Conservation (phyloP, 2,113 vertebrate genomes). For the Ptychochromis oligacanthus region DNA sequence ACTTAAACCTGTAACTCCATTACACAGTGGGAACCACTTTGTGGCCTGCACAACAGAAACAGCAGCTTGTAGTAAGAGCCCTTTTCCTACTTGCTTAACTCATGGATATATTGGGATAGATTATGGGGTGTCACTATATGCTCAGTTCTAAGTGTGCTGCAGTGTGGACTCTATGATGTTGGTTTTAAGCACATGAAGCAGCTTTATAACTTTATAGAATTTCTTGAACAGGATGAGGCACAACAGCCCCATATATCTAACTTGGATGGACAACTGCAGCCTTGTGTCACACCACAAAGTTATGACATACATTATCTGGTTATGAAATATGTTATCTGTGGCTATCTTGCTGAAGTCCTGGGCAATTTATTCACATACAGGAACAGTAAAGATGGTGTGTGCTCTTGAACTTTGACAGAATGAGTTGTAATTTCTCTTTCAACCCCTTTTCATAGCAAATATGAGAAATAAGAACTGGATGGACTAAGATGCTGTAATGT, state of each 20-base stretch:
- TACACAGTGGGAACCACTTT: not conserved
- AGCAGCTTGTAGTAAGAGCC: too few species aligned
- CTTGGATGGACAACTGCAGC: slow-evolving; percentile 22
- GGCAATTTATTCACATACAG: slow-evolving; percentile 15
- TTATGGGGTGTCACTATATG: too few species aligned
- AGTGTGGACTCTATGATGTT: not conserved
- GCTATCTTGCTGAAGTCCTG: slow-evolving; percentile 41
- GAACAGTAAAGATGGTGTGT: slow-evolving; percentile 6
- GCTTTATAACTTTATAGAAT: not conserved
- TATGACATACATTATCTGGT: slow-evolving; percentile 14
- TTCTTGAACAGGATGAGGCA: not conserved
- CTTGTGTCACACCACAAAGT: slow-evolving; percentile 13
- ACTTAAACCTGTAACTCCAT: too few species aligned
- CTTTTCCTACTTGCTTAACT: not conserved
- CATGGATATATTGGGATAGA: too few species aligned
- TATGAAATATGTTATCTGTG: slow-evolving; percentile 35
- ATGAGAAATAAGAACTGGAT: slow-evolving; percentile 22
- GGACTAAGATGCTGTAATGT: slow-evolving; percentile 18
- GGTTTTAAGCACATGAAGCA: not conserved
- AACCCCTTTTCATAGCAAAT: slow-evolving; percentile 23
- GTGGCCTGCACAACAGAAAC: too few species aligned
- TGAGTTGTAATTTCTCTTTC: slow-evolving; percentile 36
- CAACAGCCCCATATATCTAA: slow-evolving; percentile 4
- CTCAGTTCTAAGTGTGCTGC: not conserved
- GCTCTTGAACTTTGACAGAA: slow-evolving; percentile 42